Evolutionary conservation across 2,888 invertebrate species (phyloP), one percentile per base, ranked within the genome.

Genomic region (Limenitis camilla): DNA sequence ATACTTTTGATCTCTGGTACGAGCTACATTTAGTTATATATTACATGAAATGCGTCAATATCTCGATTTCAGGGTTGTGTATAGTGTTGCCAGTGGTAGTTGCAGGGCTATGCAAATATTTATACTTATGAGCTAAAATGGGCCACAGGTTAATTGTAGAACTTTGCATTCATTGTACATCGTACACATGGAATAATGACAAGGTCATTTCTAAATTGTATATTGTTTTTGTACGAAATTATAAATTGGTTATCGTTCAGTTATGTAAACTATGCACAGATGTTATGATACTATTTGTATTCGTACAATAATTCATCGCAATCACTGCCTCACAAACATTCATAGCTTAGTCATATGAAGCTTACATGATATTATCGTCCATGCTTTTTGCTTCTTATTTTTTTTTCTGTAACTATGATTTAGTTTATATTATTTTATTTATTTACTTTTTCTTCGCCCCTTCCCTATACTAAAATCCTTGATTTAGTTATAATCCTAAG

Each of bases 271-370:
- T 61, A 55, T 61, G 72, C 69, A 72, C 70, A 60, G 56, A 55
- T 67, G 55, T 45, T 58, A 52, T 67, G 65, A 65, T 56, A 61
- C 58, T 48, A 66, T 63, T 67, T 63, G 66, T 70, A 63, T 67
- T 69, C 69, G 69, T 76, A 68, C 64, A 67, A 78, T 80, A 78
- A 75, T 75, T 66, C 64, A 75, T 76, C 79, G 86, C 84, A 83
- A 82, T 86, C 86, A 87, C 85, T 87, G 87, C 86, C 86, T 87
- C 87, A 83, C 87, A 76, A 72, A 86, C 86, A 87, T 86, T 86
- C 87, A 83, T 86, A 82, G 87, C 86, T 86, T 84, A 78, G 73
- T 78, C 76, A 74, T 78, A 73, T 72, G 72, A 74, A 81, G 82
- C 83, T 82, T 81, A 68, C 75, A 78, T 74, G 19, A 19, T 19